Evolutionary conservation across 2,113 vertebrate genomes (phyloP).

Genomic region (Todiramphus saurophagus): DNA sequence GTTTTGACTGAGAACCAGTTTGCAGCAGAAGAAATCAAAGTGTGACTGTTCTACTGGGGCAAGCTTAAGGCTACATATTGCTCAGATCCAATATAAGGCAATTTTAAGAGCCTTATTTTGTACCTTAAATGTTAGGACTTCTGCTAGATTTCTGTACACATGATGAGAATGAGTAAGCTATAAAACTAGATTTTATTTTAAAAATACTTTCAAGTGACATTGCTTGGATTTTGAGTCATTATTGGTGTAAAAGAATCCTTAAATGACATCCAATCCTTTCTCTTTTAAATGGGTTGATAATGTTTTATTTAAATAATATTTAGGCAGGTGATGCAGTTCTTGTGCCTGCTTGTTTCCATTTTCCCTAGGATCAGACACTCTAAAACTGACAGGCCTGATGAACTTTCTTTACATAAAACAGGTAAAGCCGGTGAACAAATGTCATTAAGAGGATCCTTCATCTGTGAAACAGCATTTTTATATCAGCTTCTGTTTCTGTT

Average conservation of each 20-base stretch:
- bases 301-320: background rate
- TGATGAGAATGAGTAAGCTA: background rate
- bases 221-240: background rate
- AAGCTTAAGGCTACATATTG: background rate
- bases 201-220: background rate
- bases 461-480: background rate
- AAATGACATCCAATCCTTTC: background rate
- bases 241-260: background rate
- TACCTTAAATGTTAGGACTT: background rate
- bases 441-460: background rate
- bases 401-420: background rate
- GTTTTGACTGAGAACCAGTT: background rate
- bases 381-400: background rate
- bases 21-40: background rate
- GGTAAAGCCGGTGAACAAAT: background rate
- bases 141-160: background rate
- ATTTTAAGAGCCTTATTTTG: background rate
- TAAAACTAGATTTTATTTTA: background rate
- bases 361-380: background rate
- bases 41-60: background rate
- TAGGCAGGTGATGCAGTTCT: background rate
- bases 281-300: background rate
- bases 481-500: background rate
- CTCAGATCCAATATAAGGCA: background rate
- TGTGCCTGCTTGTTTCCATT: background rate